Conservation (phyloP, 2,113 vertebrate species). For the Panurus biarmicus region DNA sequence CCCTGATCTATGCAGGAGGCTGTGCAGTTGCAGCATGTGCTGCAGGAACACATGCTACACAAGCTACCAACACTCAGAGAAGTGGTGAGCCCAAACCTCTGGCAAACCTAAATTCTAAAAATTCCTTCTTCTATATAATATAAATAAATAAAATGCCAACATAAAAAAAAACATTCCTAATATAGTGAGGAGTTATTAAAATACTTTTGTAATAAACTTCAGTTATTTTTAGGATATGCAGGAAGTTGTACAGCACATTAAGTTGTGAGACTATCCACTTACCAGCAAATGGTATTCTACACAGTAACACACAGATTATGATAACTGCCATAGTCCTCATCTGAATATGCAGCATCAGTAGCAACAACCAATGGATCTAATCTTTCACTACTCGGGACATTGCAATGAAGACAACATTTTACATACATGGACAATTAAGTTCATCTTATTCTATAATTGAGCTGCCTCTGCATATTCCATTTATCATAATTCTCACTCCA, state of each 20-base stretch:
- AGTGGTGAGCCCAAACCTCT: slow-evolving; percentile 27
- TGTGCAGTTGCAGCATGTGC: neutral
- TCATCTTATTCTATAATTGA: neutral
- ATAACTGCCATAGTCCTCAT: slow-evolving; percentile 31
- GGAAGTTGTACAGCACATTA: slow-evolving; percentile 53
- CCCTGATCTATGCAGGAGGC: slow-evolving; percentile 42
- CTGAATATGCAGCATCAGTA: slow-evolving; percentile 41
- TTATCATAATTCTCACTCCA: neutral
- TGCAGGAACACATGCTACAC: slow-evolving; percentile 1
- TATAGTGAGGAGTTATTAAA: slow-evolving; percentile 48
- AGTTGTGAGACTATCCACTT: slow-evolving; percentile 57
- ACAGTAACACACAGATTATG: slow-evolving; percentile 50
- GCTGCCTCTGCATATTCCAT: slow-evolving; percentile 29
- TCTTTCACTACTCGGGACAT: slow-evolving; percentile 29
- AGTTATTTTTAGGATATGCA: slow-evolving; percentile 47
- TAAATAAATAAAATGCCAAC: slow-evolving; percentile 57
- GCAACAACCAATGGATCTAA: slow-evolving; percentile 55
- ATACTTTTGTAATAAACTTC: slow-evolving; percentile 52
- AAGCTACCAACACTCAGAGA: neutral
- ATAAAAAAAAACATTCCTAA: slow-evolving; percentile 42
- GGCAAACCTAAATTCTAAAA: slow-evolving; percentile 33
- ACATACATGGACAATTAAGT: slow-evolving; percentile 54
- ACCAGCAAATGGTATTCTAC: slow-evolving; percentile 59
- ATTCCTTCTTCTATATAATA: slow-evolving; percentile 26
- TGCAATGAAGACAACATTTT: slow-evolving; percentile 56